Evolutionary conservation across 2,797 vertebrate species (phyloP), one percentile per base, ranked within the genome.

Genomic region (Fringilla coelebs): DNA sequence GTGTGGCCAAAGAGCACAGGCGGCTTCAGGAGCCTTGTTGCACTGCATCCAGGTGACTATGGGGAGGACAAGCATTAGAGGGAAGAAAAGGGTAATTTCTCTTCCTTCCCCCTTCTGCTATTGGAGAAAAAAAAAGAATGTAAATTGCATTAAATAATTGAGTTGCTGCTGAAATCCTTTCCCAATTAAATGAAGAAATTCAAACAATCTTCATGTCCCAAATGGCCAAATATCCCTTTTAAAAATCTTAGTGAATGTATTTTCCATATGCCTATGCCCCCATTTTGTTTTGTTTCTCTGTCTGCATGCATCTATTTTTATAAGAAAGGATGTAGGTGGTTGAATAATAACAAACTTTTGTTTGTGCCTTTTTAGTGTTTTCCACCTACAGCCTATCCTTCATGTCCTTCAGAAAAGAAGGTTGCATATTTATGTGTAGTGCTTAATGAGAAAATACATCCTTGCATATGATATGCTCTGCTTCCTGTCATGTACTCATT

Each of bases 381-480:
- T 93, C 88, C 40, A 95, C 81, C 91, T 94, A 85, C 80, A 90
- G 31, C 43, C 66, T 88, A 82, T 94, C 34, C 54, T 93, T 88
- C 54, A 79, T 0, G 18, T 90, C 94, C 88, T 94, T 97, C 93
- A 94, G 90, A 90, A 94, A 76, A 94, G 72, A 90, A 92, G 88
- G 85, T 48, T 95, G 88, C 65, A 90, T 96, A 96, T 96, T 96
- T 96, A 96, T 94, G 74, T 92, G 68, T 55, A 93, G 40, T 34
- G 25, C 71, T 94, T 95, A 97, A 97, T 96, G 91, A 96, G 89
- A 72, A 97, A 96, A 94, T 94, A 92, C 34, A 94, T 96, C 89
- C 88, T 88, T 92, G 89, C 93, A 94, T 96, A 94, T 85, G 72
- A 94, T 94, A 88, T 93, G 66, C 78, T 91, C 74, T 90, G 91